Evolutionary conservation across 2,888 invertebrate species (phyloP).

Genomic region (Apoderus coryli): DNA sequence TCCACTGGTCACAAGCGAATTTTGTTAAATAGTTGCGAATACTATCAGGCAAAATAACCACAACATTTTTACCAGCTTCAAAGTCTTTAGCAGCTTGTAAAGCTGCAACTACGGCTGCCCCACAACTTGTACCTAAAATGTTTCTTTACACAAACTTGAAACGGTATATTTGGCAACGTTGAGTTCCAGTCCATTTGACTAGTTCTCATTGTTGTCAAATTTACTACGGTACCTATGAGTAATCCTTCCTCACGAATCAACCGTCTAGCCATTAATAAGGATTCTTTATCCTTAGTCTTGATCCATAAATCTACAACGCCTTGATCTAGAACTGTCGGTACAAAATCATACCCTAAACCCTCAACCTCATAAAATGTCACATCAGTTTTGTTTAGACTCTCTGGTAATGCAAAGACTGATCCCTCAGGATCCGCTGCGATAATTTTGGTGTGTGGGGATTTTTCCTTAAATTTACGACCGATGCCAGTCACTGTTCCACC

Average conservation of each 20-base stretch:
- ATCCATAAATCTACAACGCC: constrained; percentile 72
- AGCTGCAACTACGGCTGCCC: too few species aligned
- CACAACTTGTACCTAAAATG: too few species aligned
- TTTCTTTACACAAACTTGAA: too few species aligned
- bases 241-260: constrained; percentile 86
- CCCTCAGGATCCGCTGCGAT: constrained; percentile 86
- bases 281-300: constrained; percentile 64
- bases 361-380: constrained; percentile 66
- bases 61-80: too few species aligned
- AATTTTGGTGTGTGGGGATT: constrained; percentile 58
- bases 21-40: too few species aligned
- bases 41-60: too few species aligned
- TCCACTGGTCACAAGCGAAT: too few species aligned
- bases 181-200: too few species aligned
- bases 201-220: too few species aligned
- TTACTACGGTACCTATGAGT: constrained; percentile 61
- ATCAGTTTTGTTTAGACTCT: constrained; percentile 53
- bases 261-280: constrained; percentile 70
- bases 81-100: too few species aligned
- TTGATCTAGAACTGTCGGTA: constrained; percentile 75
- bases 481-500: constrained; percentile 89
- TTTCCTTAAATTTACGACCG: constrained; percentile 71
- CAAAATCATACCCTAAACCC: constrained; percentile 91
- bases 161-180: too few species aligned
- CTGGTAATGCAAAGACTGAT: constrained; percentile 75